Evolutionary conservation across 2,113 vertebrate species (phyloP).

Genomic region (Excalfactoria chinensis): DNA sequence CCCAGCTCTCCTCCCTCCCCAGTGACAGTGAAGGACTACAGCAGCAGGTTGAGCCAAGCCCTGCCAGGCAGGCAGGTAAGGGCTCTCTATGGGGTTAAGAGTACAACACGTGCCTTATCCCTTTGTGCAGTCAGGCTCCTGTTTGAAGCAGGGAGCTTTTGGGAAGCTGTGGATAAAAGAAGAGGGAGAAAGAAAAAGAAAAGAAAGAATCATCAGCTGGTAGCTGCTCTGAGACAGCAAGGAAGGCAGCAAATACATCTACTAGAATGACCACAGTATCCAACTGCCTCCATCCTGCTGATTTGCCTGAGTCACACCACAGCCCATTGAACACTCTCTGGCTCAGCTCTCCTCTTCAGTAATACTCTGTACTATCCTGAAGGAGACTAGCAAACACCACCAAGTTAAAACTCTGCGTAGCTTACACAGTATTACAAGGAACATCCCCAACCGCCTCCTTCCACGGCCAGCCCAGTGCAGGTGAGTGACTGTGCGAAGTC

Average conservation of each 20-base stretch:
- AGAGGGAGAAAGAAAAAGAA: background rate
- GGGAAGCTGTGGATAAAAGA: background rate
- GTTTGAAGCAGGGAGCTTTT: constrained; percentile 22
- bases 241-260: background rate
- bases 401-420: background rate
- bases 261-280: background rate
- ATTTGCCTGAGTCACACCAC: background rate
- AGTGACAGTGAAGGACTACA: constrained; percentile 58
- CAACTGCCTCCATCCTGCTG: background rate
- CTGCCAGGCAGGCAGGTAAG: background rate
- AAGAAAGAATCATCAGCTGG: background rate
- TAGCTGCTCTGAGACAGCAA: constrained; percentile 4
- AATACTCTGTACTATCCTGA: background rate
- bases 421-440: background rate
- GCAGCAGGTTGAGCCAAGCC: constrained; percentile 16
- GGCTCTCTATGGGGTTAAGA: background rate
- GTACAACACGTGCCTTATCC: background rate
- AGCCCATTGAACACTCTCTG: background rate
- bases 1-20: background rate
- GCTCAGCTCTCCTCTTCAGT: background rate
- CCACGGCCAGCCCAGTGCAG: constrained; percentile 1
- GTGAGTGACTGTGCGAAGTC: background rate
- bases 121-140: constrained; percentile 29
- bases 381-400: background rate
- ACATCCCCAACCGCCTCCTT: background rate